Evolutionary conservation across 1,140 invertebrate species (phyloP).

Genomic region (Drosophila insularis): DNA sequence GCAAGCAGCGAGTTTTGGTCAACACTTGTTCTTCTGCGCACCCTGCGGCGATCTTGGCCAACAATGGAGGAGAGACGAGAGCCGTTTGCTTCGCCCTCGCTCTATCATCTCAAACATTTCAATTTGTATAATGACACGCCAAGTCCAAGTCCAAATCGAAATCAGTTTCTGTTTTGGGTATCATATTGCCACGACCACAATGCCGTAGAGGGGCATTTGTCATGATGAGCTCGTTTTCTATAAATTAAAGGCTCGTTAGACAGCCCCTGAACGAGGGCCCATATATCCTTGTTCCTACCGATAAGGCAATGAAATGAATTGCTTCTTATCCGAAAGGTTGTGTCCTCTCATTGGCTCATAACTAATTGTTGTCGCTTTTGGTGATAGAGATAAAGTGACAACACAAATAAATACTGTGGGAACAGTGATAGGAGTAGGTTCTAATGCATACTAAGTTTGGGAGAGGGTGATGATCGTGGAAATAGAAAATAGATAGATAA

Average conservation of each 20-base stretch:
- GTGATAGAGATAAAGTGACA: conserved; percentile 23
- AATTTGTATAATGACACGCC: conserved; percentile 61
- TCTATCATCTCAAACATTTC: conserved; percentile 63
- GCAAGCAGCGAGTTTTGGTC: conserved; percentile 67
- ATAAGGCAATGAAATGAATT: conserved; percentile 40
- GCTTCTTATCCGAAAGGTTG: conserved; percentile 30
- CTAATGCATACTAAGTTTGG: too few species aligned
- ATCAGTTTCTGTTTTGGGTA: conserved; percentile 35
- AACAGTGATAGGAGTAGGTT: conserved; percentile 26
- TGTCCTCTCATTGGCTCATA: conserved; percentile 46
- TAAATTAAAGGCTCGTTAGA: conserved; percentile 76
- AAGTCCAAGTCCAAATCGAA: not conserved
- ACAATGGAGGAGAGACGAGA: conserved; percentile 40
- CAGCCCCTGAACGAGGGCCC: conserved; percentile 24
- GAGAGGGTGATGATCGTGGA: too few species aligned
- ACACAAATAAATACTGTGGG: conserved; percentile 17
- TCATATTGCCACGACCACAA: conserved; percentile 57
- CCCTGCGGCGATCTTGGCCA: conserved; percentile 55
- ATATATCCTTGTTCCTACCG: conserved; percentile 38
- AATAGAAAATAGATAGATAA: too few species aligned
- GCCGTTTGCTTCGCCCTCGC: not conserved
- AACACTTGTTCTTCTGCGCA: conserved; percentile 54
- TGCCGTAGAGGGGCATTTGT: conserved; percentile 53
- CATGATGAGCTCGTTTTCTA: conserved; percentile 50
- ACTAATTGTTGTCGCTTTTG: conserved; percentile 60